Evolutionary conservation across 1,140 invertebrate species (phyloP).

Genomic region (Palaemon carinicauda): DNA sequence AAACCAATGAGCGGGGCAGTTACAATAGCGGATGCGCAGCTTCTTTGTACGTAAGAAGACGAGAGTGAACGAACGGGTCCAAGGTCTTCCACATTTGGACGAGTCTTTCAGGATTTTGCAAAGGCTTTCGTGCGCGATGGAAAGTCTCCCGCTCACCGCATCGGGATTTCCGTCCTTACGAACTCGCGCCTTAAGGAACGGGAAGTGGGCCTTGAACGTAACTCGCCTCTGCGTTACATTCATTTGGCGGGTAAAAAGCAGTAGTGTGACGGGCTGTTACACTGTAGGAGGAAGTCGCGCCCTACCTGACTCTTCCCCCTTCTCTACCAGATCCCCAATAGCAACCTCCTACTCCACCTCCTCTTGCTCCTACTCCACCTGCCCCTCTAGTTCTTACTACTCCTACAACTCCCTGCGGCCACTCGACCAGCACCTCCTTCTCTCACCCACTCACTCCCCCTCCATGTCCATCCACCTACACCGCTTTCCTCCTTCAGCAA

Average conservation of each 20-base stretch:
- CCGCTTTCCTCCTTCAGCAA: too few species aligned
- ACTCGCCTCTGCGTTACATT: not conserved
- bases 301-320: not conserved
- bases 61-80: constrained; percentile 45
- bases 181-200: not conserved
- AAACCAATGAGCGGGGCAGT: constrained; percentile 6
- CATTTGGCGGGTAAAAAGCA: constrained; percentile 23
- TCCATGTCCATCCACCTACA: not conserved
- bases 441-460: not conserved
- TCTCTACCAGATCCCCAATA: not conserved
- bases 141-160: not conserved
- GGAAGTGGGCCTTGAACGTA: constrained; percentile 24
- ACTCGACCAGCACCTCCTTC: not conserved
- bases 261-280: constrained; percentile 35
- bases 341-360: not conserved
- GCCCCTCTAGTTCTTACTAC: not conserved
- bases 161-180: not conserved
- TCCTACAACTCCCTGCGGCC: not conserved
- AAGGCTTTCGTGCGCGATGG: not conserved
- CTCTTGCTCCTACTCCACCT: not conserved
- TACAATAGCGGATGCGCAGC: constrained; percentile 41
- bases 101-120: constrained; percentile 15
- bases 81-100: constrained; percentile 30
- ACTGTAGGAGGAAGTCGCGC: constrained; percentile 25
- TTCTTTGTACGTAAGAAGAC: constrained; percentile 47